Evolutionary conservation across 2,888 invertebrate genomes (phyloP).

Genomic region (Aphrophora alni): DNA sequence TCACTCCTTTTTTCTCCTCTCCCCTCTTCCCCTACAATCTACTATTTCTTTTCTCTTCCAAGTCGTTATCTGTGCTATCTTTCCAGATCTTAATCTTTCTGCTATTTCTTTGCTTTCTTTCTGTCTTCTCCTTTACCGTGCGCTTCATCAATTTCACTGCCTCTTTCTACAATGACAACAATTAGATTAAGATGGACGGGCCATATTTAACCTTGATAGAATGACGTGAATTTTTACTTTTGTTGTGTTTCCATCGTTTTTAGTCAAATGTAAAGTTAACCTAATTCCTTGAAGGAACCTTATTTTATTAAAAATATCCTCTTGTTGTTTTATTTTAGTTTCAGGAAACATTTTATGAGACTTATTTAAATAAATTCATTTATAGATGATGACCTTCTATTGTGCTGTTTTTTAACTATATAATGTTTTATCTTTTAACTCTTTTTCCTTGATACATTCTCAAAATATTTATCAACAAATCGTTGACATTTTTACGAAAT

Average conservation of each 20-base stretch:
- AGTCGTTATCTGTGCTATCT: slow-evolving; percentile 28
- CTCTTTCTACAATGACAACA: not conserved
- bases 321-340: too few relatives aligned
- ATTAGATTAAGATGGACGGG: not conserved
- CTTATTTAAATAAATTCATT: too few relatives aligned
- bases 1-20: slow-evolving; percentile 8
- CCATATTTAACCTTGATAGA: not conserved
- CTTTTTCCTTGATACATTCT: too few relatives aligned
- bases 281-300: not conserved
- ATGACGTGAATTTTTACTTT: not conserved
- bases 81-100: slow-evolving; percentile 7
- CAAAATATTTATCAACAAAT: too few relatives aligned
- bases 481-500: too few relatives aligned
- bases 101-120: not conserved
- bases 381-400: too few relatives aligned
- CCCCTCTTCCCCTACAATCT: not conserved
- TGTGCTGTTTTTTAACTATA: too few relatives aligned
- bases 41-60: slow-evolving; percentile 10
- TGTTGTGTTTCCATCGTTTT: not conserved
- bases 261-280: not conserved
- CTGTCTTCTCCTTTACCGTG: not conserved
- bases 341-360: too few relatives aligned
- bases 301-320: too few relatives aligned
- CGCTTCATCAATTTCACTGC: not conserved
- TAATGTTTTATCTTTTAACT: too few relatives aligned